Base-by-base conservation (phyloP, 2,888 invertebrate species). In the Cyclophora albipunctata region DNA sequence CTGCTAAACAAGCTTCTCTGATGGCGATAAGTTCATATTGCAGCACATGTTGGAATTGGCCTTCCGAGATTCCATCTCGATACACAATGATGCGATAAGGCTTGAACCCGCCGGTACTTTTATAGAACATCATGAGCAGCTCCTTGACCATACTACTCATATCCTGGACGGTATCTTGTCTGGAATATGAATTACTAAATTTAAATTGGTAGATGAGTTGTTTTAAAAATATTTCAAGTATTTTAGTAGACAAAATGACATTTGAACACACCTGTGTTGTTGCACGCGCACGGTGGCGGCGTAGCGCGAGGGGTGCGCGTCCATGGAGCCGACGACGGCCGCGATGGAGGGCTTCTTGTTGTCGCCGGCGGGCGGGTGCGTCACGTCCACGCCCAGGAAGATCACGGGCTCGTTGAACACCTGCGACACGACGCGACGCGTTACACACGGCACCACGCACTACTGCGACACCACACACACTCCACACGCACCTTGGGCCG, bases 391-490 rank as follows among this genome's bases (percentile, higher is more conserved):
- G 62, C 99, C 99, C 79, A 99, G 91, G 91, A 99, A 99, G 81
- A 99, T 99, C 59, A 99, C 98, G 45, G 99, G 99, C 89, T 99
- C 99, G 83, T 98, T 97, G 90, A 99, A 99, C 75, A 98, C 95
- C 91, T 94, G 74, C 43, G 7, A 20, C n/a, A 42, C 3, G 20
- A 3, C 7, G 3, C 7, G 7, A 52, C 51, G 54, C 45, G 40
- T 34, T 20, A 34, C 0, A 34, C 41, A 46, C 34, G 0, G 3
- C 34, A 20, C n/a, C 45, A 33, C 37, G 6, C 51, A 6, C 40
- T 34, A 5, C 45, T 35, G 3, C 42, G 45, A 41, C 3, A 44
- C 4, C 20, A n/a, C 43, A 20, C 44, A 35, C 45, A 33, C 44
- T 3, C 37, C 49, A n/a, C 34, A 52, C 57, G 7, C 47, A 59